Base-by-base conservation (phyloP, 2,888 invertebrate genomes). In the Drosophila prostipennis region DNA sequence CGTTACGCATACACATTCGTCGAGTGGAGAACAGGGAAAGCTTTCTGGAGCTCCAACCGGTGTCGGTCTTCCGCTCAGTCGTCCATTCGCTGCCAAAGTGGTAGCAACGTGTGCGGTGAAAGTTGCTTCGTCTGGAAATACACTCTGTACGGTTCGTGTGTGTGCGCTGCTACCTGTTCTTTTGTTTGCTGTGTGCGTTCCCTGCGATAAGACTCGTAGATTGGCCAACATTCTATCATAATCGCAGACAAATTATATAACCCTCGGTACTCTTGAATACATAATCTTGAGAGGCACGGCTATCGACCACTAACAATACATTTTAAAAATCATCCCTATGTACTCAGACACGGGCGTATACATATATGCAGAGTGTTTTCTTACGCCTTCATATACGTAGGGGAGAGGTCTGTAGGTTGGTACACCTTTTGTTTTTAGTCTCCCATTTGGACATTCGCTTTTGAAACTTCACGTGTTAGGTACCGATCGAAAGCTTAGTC, bases 21-120 rank as follows among this genome's bases (percentile, higher is more conserved):
- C 14, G 29, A 13, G n/a, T 37, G 32, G 10, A 10, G 36, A 61
- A 37, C 11, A 48, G 14, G 40, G 14, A 72, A 78, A 87, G 88
- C 80, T 89, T 74, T 79, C 76, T 87, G 79, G 80, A 53, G 63
- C 71, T 68, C 49, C 69, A 54, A 36, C 23, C 68, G 49, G 46
- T 60, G 63, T 48, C 26, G 57, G 43, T 40, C 61, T 49, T 37
- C 29, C 19, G 19, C 65, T 80, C 74, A 90, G 80, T 89, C 79
- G 80, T 77, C 60, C 76, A 68, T 84, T 80, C 79, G 77, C 89
- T 89, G 87, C 80, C 89, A 89, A 87, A 81, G 74, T 79, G 86
- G 64, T 79, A 79, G 74, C 72, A 77, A 40, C 46, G 56, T 46
- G 34, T 46, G 48, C 46, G 26, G 34, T 34, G 43, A 46, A 74